Base-by-base conservation (phyloP, 2,888 invertebrate species). In the Schizaphis graminum region DNA sequence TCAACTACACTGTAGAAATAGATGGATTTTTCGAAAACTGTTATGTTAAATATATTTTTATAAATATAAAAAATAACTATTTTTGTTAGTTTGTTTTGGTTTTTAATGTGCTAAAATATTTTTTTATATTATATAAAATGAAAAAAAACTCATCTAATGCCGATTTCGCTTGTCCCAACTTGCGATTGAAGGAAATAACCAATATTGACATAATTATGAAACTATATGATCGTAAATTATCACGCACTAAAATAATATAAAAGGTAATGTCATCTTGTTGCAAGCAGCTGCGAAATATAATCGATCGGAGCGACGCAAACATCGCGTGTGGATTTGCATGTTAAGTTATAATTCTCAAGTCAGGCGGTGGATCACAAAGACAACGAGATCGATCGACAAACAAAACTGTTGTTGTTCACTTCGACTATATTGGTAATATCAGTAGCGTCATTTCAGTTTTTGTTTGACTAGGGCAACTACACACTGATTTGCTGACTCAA, bases 331-430 rank as follows among this genome's bases (percentile, higher is more conserved):
- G 41, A 56, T 89, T 89, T 41, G 89, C 41, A 89, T 89, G 41
- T 11, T 44, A 13, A 56, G 16, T 35, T 16, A 16, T 35, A 67
- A 11, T 28, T n/a, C 3, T 28, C 16, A 53, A 35, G 35, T 21
- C 26, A 26, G 47, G n/a, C 41, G 91, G 47, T 5, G 10, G n/a
- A 91, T 47, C 0, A 13, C 44, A 57, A 57, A 56, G 85, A 86
- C 84, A 56, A 91, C 85, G 57, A 91, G 57, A 86, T 91, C 47
- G 91, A n/a, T 10, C 57, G 47, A 86, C 47, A 91, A 91, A 86
- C 86, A 57, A 91, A 91, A 91, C 91, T n/a, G 47, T 21, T 44
- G n/a, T 57, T 61, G 24, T 44, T 11, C 24, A 35, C 47, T 41
- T 41, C 28, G 57, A 89, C 28, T 41, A 57, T 53, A 49, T 49